phyloP scores from a whole-genome alignment of 2,113 vertebrate genomes.

The Octodon degus region DNA sequence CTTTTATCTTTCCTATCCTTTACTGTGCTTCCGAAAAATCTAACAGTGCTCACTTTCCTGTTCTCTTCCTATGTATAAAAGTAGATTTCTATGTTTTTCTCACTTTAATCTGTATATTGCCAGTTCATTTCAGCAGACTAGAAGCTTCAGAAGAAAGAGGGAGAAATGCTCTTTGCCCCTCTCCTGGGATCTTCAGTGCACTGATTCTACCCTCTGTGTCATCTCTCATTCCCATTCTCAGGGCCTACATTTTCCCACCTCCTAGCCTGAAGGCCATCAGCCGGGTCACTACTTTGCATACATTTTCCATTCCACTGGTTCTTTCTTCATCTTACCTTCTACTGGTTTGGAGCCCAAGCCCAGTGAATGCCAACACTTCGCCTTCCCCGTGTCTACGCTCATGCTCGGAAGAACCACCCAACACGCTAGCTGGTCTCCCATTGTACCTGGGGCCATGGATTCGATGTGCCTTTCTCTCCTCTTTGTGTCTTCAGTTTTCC shows the following conservation, averaged over 20 bases:
- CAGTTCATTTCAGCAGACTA: not conserved
- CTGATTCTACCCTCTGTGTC: accelerated
- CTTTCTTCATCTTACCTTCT: not conserved
- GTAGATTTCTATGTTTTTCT: not conserved
- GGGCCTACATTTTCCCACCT: not conserved
- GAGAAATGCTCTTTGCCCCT: not conserved
- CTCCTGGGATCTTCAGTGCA: not conserved
- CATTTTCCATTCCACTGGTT: not conserved
- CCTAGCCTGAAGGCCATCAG: not conserved
- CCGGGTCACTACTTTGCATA: not conserved
- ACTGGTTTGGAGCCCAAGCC: not conserved
- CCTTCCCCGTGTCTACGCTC: not conserved
- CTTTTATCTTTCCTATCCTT: no score
- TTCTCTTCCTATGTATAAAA: not conserved
- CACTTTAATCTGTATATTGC: not conserved
- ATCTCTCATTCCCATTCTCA: not conserved
- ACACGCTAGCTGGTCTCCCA: not conserved
- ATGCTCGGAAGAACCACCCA: not conserved
- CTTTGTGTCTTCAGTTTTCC: not conserved
- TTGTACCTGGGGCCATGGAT: not conserved
- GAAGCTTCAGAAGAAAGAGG: not conserved
- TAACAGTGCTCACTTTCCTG: not conserved
- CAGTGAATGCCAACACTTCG: not conserved
- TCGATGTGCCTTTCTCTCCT: not conserved
- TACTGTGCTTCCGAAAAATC: no score